Base-by-base conservation (phyloP, 1,140 invertebrate genomes). In the Leucophenga varia region DNA sequence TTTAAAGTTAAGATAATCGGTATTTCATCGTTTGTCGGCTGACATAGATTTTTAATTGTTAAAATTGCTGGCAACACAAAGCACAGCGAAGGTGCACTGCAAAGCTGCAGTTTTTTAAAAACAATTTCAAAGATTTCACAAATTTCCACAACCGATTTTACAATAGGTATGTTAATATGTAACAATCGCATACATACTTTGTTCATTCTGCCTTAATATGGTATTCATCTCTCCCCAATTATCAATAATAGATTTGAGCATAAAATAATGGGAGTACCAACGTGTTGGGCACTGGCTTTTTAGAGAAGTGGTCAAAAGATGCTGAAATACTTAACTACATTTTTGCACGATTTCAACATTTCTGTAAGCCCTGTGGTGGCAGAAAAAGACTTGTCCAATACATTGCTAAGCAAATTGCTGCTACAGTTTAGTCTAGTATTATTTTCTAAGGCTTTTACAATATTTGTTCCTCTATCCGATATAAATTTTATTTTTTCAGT, bases 251-350 rank as follows among this genome's bases (percentile, higher is more conserved):
- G 18, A 46, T 46, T 37, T 46, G 12, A 46, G 20, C 18, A 37
- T 44, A 10, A 5, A 14, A 17, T 44, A 20, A 16, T 44, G 34
- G 13, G 19, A 34, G 17, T 36, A 35, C 44, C 34, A 46, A 8
- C 44, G 44, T n/a, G 35, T 46, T 20, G 34, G 44, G 5, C 35
- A 46, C 22, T 35, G 20, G 13, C 22, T 46, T 19, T 37, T 46
- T 17, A 46, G 13, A 5, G 25, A 46, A 31, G 34, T 30, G 12
- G 44, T 20, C 12, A 38, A 17, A 13, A 4, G 14, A 18, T 47
- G 22, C 38, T n/a, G 1, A 32, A 47, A 21, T 47, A 40, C 34
- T 40, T 47, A 8, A 47, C 19, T 10, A 45, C 3, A 22, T 35
- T 36, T 45, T 25, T 22, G 16, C 42, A 34, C 6, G 13, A 16